These are phyloP conservation scores for Pipistrellus pygmaeus DNA, from an alignment of 2,797 vertebrate genomes.

Conservation along the genomic window DNA sequence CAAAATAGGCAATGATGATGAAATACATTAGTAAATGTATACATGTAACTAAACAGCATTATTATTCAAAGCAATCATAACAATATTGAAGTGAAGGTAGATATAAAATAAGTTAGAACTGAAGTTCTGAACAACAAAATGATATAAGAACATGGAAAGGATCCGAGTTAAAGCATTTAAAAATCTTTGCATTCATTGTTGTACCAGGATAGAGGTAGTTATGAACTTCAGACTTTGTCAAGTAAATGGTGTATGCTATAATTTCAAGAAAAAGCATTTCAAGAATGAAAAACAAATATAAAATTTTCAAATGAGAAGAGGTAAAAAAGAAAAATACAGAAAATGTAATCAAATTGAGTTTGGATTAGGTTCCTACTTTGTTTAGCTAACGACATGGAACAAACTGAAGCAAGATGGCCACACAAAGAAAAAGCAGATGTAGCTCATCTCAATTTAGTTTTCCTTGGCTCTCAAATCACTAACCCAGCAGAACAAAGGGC, in stretches of 20 bases:
- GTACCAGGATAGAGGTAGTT: background rate
- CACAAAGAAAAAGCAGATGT: constrained; percentile 37
- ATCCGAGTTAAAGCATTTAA: background rate
- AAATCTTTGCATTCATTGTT: background rate
- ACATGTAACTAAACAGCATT: background rate
- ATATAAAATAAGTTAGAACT: constrained; percentile 22
- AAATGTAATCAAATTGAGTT: background rate
- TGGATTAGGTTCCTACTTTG: constrained; percentile 11
- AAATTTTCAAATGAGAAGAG: constrained; percentile 2
- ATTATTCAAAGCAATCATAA: background rate
- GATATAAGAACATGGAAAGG: background rate
- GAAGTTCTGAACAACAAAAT: constrained; percentile 16
- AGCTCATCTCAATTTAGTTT: background rate
- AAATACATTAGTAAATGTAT: background rate
- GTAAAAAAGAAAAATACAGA: background rate
- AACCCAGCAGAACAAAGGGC: background rate
- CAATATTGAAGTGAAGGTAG: background rate
- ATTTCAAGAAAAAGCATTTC: constrained; percentile 50
- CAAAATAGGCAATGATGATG: background rate
- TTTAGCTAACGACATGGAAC: constrained; percentile 29
- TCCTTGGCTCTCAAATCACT: constrained; percentile 11
- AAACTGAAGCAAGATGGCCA: background rate
- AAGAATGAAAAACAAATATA: constrained; percentile 52
- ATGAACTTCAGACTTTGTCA: constrained; percentile 29
- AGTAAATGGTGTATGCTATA: background rate